Evolutionary conservation across 2,888 invertebrate species (phyloP).

Genomic region (Stenoptilia bipunctidactyla): DNA sequence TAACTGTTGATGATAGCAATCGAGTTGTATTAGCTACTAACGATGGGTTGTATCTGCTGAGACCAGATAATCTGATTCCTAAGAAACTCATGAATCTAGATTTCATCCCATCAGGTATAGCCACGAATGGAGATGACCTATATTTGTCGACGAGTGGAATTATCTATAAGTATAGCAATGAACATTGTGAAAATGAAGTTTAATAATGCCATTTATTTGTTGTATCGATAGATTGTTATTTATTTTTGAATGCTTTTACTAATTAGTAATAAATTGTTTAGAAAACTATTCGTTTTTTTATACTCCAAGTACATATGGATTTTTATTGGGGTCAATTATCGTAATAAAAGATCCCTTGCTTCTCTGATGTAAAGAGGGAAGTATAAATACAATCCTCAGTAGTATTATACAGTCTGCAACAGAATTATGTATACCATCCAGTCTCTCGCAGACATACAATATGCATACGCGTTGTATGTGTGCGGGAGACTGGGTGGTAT

Average conservation of each 20-base stretch:
- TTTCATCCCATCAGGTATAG: constrained; percentile 43
- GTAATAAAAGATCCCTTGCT: too few relatives aligned
- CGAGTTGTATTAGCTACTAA: constrained; percentile 46
- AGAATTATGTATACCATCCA: too few relatives aligned
- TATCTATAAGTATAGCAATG: constrained; percentile 41
- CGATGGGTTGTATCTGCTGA: constrained; percentile 49
- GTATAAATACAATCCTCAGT: too few relatives aligned
- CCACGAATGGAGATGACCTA: constrained; percentile 32
- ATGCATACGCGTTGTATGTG: too few relatives aligned
- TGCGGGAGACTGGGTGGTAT: too few relatives aligned
- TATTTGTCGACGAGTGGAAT: constrained; percentile 44
- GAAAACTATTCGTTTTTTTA: too few relatives aligned
- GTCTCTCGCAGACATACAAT: too few relatives aligned
- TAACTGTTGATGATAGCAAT: constrained; percentile 30
- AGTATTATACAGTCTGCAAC: too few relatives aligned
- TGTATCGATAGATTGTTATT: neutral
- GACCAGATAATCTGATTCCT: constrained; percentile 44
- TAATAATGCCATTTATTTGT: neutral
- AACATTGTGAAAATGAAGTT: constrained; percentile 19
- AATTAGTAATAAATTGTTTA: too few relatives aligned
- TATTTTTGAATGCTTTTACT: neutral
- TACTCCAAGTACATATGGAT: too few relatives aligned
- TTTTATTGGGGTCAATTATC: too few relatives aligned
- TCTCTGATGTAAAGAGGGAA: too few relatives aligned
- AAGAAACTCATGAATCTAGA: constrained; percentile 52